phyloP scores from a whole-genome alignment of 2,797 vertebrate species.

The Emys orbicularis region DNA sequence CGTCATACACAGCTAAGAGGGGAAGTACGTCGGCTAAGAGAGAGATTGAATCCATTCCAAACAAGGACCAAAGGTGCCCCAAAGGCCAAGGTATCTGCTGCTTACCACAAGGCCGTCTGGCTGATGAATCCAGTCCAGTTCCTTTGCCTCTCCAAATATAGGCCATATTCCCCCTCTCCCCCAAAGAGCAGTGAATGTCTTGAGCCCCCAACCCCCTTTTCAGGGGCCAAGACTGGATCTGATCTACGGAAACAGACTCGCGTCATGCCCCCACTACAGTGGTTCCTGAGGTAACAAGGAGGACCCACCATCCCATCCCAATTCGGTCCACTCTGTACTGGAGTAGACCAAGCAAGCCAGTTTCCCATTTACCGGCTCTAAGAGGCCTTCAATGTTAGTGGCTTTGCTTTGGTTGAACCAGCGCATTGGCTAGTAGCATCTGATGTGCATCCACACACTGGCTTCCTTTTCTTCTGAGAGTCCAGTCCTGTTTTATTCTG shows the following conservation, averaged over 20 bases:
- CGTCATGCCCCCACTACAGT: neutral
- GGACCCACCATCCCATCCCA: neutral
- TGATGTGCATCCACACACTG: neutral
- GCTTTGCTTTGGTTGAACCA: neutral
- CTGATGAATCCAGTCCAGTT: neutral
- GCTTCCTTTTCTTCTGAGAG: neutral
- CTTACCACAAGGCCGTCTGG: neutral
- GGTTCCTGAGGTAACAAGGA: neutral
- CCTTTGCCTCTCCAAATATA: neutral
- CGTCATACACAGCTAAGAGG: neutral
- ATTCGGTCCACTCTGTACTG: neutral
- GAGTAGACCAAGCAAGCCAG: accelerated
- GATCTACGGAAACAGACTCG: neutral
- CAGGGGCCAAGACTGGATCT: neutral
- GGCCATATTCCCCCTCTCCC: constrained; percentile 41
- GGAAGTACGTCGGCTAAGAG: neutral
- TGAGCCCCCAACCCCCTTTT: neutral
- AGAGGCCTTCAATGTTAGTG: accelerated
- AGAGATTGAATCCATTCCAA: neutral
- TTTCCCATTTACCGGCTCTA: accelerated
- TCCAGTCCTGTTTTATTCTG: neutral
- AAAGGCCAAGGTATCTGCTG: accelerated
- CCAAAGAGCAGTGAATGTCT: neutral
- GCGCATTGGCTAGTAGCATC: neutral
- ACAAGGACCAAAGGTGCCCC: neutral